phyloP scores from a whole-genome alignment of 2,113 vertebrate species.

The Perognathus longimembris region DNA sequence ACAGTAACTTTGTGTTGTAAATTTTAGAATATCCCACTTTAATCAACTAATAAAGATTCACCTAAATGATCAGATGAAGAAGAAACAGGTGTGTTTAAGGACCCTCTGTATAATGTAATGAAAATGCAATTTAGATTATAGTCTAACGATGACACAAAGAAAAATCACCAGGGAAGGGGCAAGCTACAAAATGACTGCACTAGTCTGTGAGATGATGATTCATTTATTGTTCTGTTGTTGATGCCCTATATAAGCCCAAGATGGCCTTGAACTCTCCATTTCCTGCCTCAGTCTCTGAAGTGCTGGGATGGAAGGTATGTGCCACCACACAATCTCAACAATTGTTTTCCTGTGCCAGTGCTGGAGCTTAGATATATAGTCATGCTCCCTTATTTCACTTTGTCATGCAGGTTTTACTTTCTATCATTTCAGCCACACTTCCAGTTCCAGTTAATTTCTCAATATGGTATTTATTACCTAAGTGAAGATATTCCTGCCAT shows the following conservation, averaged over 20 bases:
- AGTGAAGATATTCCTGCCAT: too few relatives aligned
- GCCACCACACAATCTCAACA: too few relatives aligned
- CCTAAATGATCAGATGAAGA: not conserved
- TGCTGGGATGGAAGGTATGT: too few relatives aligned
- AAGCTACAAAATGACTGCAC: not conserved
- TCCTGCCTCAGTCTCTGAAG: too few relatives aligned
- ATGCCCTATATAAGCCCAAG: too few relatives aligned
- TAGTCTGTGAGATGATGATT: not conserved
- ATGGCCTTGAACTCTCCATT: too few relatives aligned
- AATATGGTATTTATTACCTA: not conserved
- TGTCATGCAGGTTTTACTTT: too few relatives aligned
- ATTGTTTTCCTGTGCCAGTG: too few relatives aligned
- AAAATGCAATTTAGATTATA: not conserved
- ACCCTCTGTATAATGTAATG: not conserved
- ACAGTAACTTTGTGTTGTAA: not conserved
- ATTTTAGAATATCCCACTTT: not conserved
- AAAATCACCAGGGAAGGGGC: not conserved
- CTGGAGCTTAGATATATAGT: too few relatives aligned
- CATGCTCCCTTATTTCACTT: too few relatives aligned
- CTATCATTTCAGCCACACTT: too few relatives aligned
- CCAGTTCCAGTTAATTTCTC: not conserved
- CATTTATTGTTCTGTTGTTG: too few relatives aligned
- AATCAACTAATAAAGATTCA: not conserved
- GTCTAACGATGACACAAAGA: not conserved
- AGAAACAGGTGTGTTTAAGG: not conserved